Evolutionary conservation across 2,797 vertebrate genomes (phyloP).

Genomic region (Lepilemur septentrionalis): DNA sequence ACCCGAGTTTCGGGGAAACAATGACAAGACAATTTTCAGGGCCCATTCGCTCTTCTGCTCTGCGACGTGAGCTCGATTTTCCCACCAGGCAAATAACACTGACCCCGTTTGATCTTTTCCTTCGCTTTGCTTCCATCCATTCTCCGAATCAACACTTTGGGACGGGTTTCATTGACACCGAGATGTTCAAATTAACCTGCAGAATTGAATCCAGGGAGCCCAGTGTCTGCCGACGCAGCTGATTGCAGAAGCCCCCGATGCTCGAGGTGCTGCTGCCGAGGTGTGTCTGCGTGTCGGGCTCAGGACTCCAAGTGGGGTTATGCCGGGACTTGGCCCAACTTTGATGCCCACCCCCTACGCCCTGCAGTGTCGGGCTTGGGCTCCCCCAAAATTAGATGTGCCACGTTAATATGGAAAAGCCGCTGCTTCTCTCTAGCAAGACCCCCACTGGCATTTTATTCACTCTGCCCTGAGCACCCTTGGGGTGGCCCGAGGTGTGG

Average conservation of each 20-base stretch:
- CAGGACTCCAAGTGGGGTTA: accelerated
- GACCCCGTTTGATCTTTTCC: background rate
- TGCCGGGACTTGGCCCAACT: background rate
- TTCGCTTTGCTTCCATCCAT: background rate
- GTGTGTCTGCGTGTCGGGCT: accelerated
- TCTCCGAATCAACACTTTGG: background rate
- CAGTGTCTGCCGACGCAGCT: accelerated
- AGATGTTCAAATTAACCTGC: background rate
- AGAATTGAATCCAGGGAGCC: background rate
- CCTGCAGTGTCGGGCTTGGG: background rate
- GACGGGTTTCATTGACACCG: background rate
- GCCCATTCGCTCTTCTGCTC: background rate
- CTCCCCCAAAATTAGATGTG: accelerated
- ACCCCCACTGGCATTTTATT: background rate
- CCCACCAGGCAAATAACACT: background rate
- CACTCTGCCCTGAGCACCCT: background rate
- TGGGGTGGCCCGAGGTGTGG: accelerated
- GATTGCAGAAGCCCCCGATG: background rate
- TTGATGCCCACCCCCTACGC: accelerated
- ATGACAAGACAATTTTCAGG: background rate
- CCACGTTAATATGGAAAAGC: background rate
- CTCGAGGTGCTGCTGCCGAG: accelerated
- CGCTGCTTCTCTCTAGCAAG: background rate
- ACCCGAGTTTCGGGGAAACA: background rate
- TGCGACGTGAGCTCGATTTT: background rate